Percentiles rank a stretch among this genome's conserved stretches.
Conservation (phyloP, 1,140 invertebrate genomes). For the Drosophila rhopaloa region DNA sequence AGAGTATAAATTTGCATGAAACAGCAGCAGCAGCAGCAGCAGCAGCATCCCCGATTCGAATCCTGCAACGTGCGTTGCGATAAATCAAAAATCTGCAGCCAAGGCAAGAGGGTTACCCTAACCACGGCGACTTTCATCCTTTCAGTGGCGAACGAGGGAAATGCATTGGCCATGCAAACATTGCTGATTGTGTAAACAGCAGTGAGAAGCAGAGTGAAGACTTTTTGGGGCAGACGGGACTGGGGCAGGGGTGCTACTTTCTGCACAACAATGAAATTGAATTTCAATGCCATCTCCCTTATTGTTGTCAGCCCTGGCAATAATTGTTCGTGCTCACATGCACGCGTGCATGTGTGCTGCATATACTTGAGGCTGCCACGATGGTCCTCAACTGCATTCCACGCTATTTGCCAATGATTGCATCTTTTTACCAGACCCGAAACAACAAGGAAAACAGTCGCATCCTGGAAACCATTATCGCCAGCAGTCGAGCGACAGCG, state of each 20-base stretch:
- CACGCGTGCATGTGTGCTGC: slow-evolving; percentile 16
- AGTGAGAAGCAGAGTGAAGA: slow-evolving; percentile 21
- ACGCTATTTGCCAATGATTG: slow-evolving; percentile 25
- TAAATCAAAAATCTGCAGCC: slow-evolving; percentile 70
- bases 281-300: slow-evolving; percentile 35
- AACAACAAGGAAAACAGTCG: slow-evolving; percentile 42
- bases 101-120: slow-evolving; percentile 33
- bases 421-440: slow-evolving; percentile 25
- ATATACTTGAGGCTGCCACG: slow-evolving; percentile 16
- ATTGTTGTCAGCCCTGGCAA: slow-evolving; percentile 49
- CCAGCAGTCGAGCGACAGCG: slow-evolving; percentile 7
- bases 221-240: background rate
- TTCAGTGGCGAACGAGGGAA: slow-evolving; percentile 29
- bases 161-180: slow-evolving; percentile 55
- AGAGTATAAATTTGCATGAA: slow-evolving; percentile 40
- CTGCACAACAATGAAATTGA: slow-evolving; percentile 40
- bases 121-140: slow-evolving; percentile 14
- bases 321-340: slow-evolving; percentile 39
- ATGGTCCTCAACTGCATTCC: slow-evolving; percentile 6
- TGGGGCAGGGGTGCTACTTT: slow-evolving; percentile 6
- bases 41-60: slow-evolving; percentile 8
- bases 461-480: slow-evolving; percentile 58
- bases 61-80: slow-evolving; percentile 34
- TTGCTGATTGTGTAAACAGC: slow-evolving; percentile 52
- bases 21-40: slow-evolving; percentile 11